Evolutionary conservation across 2,113 vertebrate species (phyloP).

Genomic region (Chauna torquata): DNA sequence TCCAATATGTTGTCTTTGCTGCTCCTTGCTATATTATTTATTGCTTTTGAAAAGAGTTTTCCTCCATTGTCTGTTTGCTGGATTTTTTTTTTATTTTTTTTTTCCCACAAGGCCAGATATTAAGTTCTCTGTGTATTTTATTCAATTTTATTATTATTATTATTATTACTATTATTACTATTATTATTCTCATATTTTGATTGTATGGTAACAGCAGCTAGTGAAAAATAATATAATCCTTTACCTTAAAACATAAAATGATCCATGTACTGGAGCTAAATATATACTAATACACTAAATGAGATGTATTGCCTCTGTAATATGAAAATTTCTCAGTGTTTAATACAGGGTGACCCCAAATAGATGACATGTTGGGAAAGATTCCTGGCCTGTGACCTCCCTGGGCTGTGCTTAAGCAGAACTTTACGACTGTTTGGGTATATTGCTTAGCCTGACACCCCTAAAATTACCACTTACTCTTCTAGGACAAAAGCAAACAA

Average conservation of each 20-base stretch:
- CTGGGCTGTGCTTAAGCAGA: neutral
- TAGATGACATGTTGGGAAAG: rapidly evolving
- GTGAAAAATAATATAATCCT: neutral
- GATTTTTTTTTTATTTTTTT: neutral
- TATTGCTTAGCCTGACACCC: rapidly evolving
- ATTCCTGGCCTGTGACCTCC: neutral
- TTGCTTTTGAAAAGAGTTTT: neutral
- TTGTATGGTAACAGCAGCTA: neutral
- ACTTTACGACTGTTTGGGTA: neutral
- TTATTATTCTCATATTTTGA: neutral
- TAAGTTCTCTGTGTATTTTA: neutral
- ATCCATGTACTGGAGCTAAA: neutral
- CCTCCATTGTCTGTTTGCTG: neutral
- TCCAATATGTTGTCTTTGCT: neutral
- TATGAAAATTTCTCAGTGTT: neutral
- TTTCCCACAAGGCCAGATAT: neutral
- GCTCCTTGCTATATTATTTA: neutral
- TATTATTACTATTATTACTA: too few species aligned
- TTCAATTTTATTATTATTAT: too few species aligned
- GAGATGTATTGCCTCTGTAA: neutral
- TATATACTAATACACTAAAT: neutral
- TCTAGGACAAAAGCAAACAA: neutral
- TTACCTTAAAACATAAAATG: neutral
- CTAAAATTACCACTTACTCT: neutral
- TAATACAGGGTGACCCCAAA: neutral